phyloP scores from a whole-genome alignment of 2,888 invertebrate genomes.

The Chromoteleia sp. region DNA sequence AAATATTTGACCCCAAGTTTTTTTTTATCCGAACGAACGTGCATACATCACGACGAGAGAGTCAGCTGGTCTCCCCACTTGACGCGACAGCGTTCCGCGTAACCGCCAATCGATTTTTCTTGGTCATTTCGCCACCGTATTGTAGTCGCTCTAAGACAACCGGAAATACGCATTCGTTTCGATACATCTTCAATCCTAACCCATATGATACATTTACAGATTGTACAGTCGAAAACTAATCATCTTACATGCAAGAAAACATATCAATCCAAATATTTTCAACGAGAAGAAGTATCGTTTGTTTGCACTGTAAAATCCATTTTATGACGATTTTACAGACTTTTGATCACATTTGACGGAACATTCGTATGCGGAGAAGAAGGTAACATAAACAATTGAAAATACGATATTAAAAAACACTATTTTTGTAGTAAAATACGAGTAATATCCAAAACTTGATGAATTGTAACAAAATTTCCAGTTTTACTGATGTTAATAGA shows the following conservation, averaged over 20 bases:
- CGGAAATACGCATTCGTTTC: slow-evolving; percentile 58
- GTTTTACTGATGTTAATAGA: too few relatives aligned
- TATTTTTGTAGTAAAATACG: too few relatives aligned
- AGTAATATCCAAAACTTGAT: too few relatives aligned
- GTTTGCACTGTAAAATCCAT: too few relatives aligned
- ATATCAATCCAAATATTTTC: too few relatives aligned
- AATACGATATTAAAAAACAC: too few relatives aligned
- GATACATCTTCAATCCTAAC: slow-evolving; percentile 35
- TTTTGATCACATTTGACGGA: too few relatives aligned
- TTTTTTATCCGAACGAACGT: slow-evolving; percentile 54
- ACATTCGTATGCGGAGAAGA: too few relatives aligned
- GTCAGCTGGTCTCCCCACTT: slow-evolving; percentile 66
- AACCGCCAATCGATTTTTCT: slow-evolving; percentile 69
- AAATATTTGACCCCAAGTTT: slow-evolving; percentile 56
- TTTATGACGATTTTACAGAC: too few relatives aligned
- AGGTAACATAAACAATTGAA: too few relatives aligned
- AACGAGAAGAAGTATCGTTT: too few relatives aligned
- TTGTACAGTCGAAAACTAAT: slow-evolving; percentile 1
- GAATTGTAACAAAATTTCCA: too few relatives aligned
- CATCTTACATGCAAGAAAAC: background rate
- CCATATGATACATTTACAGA: background rate
- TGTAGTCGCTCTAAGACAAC: slow-evolving; percentile 58
- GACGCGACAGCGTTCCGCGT: slow-evolving; percentile 61
- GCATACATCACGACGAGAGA: slow-evolving; percentile 38
- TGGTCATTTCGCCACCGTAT: slow-evolving; percentile 67